Evolutionary conservation across 2,888 invertebrate species (phyloP), one percentile per base, ranked within the genome.

Genomic region (Troides oblongomaculatus): DNA sequence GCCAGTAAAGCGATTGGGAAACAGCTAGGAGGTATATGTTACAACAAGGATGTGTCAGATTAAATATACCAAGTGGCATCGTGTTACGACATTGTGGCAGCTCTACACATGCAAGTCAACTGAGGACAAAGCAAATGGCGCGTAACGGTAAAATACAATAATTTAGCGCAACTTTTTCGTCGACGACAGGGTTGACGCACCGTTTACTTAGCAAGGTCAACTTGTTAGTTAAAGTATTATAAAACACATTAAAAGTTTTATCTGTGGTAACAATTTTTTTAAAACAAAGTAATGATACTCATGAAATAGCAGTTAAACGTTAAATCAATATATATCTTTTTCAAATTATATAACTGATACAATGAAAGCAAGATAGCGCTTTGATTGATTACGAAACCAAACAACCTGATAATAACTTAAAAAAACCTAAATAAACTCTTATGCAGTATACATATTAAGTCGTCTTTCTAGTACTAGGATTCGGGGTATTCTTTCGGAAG

Each of bases 151-250:
- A 63, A 64, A 56, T 46, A 59, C 65, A 69, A 66, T 70, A 63
- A 60, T 66, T 70, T 56, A 70, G 63, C 21, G 63, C 63, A 60
- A 66, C 66, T 70, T 70, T 66, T 70, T 70, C 70, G 70, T 60
- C 59, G 70, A 64, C 66, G n/a, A n/a, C 66, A 64, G 66, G 66
- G 66, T 70, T 70, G 66, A 66, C 63, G 70, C 63, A 70, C 70
- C 66, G 63, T 66, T 66, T 70, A 70, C 63, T 62, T 65, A 39
- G 30, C 70, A 66, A 70, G 66, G 66, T 60, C 66, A 70, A 60
- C 66, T 18, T 66, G 66, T 70, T 70, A 50, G 23, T 46, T 59
- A 58, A 50, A 50, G 66, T 60, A 59, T 64, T 68, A 36, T 59
- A 12, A 50, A 39, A 53, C 30, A 63, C 43, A 59, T 58, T 62